Base-by-base conservation (phyloP, 2,797 vertebrate species). In the Lithobates sylvaticus region DNA sequence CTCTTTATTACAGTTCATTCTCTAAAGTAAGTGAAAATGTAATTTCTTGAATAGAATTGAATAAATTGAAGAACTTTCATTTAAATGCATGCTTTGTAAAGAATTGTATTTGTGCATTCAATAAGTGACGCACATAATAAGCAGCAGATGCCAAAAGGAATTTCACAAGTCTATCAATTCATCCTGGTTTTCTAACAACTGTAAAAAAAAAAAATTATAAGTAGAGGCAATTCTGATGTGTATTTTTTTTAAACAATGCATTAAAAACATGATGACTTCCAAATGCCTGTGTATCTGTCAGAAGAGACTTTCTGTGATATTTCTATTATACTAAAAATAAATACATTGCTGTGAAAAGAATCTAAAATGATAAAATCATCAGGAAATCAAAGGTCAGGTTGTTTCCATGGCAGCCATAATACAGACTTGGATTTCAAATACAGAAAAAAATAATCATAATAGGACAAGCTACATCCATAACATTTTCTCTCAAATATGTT, bases 281-380 rank as follows among this genome's bases (percentile, higher is more conserved):
- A 27, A 71, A 70, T 39, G 16, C 32, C 16, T 39, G 58, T 50
- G 70, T 80, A 74, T 85, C 54, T 69, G 36, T 85, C 84, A 85
- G 78, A 71, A 50, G 47, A 50, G 50, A 68, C 76, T 64, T 79
- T 74, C 44, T 85, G 50, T 81, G 71, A 86, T 75, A 67, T 81
- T 86, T 86, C 78, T 68, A 79, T 79, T 85, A 74, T 64, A 85
- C 77, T 85, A 76, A 86, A 85, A 86, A 81, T 86, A 81, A 69
- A 85, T 69, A 68, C 23, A 6, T 44, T 70, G 23, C 71, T 50
- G 64, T 69, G 84, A 86, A 85, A 85, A 85, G 84, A 78, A 85
- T 85, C 36, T 50, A 54, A 84, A 84, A 79, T 79, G 58, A 83
- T 86, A 86, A 86, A 83, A 87, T 87, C 58, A 72, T 65, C 54